These are phyloP conservation scores for Medauroidea extradentata DNA, from an alignment of 1,140 invertebrate species.

Conservation along the genomic window DNA sequence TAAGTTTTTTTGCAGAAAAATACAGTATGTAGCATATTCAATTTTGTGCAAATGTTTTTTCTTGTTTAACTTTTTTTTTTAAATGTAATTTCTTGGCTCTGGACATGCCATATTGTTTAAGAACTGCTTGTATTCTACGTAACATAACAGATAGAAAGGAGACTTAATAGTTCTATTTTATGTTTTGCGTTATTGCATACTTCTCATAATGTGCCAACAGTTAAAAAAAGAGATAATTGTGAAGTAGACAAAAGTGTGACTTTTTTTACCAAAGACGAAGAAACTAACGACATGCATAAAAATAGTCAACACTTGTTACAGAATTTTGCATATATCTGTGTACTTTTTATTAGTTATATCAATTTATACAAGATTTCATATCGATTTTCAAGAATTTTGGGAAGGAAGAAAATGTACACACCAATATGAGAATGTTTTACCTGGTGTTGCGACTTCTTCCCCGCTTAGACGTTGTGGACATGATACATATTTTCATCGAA, in stretches of 20 bases:
- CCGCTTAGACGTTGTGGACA: not conserved
- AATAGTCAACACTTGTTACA: not conserved
- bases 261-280: constrained; percentile 2
- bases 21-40: too few relatives aligned
- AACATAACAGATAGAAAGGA: not conserved
- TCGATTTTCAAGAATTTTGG: constrained; percentile 12
- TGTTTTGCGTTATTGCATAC: not conserved
- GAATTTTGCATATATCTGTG: not conserved
- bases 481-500: constrained; percentile 7
- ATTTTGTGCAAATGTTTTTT: too few relatives aligned
- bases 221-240: constrained; percentile 2
- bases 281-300: not conserved
- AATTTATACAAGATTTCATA: constrained; percentile 16
- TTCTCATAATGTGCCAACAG: not conserved
- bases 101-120: not conserved
- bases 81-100: not conserved
- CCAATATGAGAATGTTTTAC: constrained; percentile 5
- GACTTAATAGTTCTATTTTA: not conserved
- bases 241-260: not conserved
- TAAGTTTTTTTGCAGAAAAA: too few relatives aligned
- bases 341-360: not conserved
- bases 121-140: not conserved
- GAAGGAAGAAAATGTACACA: constrained; percentile 2
- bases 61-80: not conserved
- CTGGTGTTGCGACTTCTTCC: constrained; percentile 2